Evolutionary conservation across 2,113 vertebrate genomes (phyloP), one percentile per base, ranked within the genome.

Genomic region (Istiophorus platypterus): DNA sequence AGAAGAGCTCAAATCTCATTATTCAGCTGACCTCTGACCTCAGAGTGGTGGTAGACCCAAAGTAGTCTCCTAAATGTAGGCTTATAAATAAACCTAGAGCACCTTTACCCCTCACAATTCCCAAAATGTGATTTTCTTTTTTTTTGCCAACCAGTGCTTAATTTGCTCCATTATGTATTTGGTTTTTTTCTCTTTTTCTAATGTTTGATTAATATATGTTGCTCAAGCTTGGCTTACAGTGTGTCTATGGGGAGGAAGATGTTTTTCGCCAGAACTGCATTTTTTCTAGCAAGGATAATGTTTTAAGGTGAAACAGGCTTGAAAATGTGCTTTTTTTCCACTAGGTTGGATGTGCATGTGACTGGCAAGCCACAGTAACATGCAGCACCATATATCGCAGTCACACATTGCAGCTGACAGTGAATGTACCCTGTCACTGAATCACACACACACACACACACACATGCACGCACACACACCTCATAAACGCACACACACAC

Each of bases 331-430:
- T 29, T 61, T 51, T 59, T 34, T 63, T 45, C 22, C 20, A 73
- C 61, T 29, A 51, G 58, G 22, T 61, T 71, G 34, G 57, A 88
- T 81, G 82, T 78, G 54, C 41, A 47, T 41, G 41, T 79, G 56
- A 70, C 31, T 85, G 89, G 62, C 42, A 71, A 78, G 49, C 39
- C 61, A 56, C 79, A 71, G 57, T 89, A 85, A 92, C 87, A 79
- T 91, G 90, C 78, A 67, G 70, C 24, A 26, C 37, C 69, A 87
- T 89, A 91, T 78, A 86, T 92, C 86, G 80, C 67, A 76, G 80
- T 81, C 69, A 64, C n/a, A 17, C 80, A 91, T 91, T 88, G 85
- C 70, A 88, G 85, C 86, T 90, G 91, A 92, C 89, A 88, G 84
- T 77, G 85, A 89, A 88, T 82, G 76, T 88, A 86, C 89, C 81